phyloP scores from a whole-genome alignment of 2,113 vertebrate species.

The Gnathonemus echidnorhynchus region DNA sequence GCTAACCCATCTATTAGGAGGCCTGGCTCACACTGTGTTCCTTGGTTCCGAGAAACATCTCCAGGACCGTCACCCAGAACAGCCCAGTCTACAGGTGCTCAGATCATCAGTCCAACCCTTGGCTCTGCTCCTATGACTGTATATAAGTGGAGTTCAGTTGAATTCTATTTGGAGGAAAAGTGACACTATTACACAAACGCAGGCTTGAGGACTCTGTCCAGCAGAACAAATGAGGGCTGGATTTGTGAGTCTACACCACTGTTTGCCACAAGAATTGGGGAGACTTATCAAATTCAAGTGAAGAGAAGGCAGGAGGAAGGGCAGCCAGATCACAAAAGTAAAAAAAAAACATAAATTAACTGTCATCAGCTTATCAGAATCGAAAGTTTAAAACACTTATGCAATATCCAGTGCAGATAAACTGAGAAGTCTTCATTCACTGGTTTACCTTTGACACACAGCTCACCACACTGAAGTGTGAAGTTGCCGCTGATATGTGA shows the following conservation, averaged over 20 bases:
- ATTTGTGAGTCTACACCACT: neutral
- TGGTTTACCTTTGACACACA: neutral
- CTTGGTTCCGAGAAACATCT: constrained; percentile 20
- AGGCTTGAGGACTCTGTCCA: neutral
- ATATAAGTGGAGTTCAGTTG: neutral
- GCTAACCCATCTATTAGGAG: constrained; percentile 35
- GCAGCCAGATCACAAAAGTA: neutral
- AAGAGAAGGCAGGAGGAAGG: neutral
- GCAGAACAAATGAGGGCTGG: neutral
- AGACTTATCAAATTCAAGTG: neutral
- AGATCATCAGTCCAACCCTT: neutral
- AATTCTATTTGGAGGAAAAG: neutral
- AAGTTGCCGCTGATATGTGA: neutral
- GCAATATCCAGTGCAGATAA: neutral
- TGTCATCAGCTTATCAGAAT: neutral
- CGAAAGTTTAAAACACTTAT: neutral
- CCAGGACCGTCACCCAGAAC: neutral
- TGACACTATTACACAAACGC: neutral
- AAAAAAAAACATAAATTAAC: neutral
- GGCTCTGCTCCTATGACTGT: neutral
- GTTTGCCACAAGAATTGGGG: neutral
- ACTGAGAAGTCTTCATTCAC: neutral
- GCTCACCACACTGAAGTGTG: neutral
- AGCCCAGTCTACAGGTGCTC: neutral
- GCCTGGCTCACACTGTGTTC: constrained; percentile 23